A percentile compares a stretch with the other conserved stretches of the same genome.
Evolutionary conservation across 2,113 vertebrate genomes (phyloP).

Genomic region (Cheirogaleus medius): DNA sequence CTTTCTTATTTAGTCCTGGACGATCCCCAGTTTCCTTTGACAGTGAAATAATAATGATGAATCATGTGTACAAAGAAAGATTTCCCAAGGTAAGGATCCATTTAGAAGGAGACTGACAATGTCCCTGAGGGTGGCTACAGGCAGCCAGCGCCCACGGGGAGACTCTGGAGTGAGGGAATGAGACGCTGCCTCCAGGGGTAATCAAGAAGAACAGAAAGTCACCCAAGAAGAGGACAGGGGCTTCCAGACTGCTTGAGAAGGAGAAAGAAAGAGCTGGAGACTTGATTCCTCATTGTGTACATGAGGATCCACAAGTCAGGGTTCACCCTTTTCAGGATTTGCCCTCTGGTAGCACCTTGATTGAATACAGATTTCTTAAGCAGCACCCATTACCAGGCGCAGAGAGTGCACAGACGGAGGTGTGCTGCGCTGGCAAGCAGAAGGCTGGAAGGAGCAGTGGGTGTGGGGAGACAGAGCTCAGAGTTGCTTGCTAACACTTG

Average conservation of each 20-base stretch:
- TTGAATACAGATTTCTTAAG: constrained; percentile 13
- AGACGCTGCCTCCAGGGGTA: background rate
- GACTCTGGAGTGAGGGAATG: background rate
- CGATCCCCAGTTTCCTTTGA: constrained; percentile 97
- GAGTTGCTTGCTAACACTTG: background rate
- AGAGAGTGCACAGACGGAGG: background rate
- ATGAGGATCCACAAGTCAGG: background rate
- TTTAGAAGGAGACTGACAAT: constrained; percentile 22
- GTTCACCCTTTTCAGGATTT: background rate
- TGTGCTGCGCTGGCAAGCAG: background rate
- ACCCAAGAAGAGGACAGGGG: background rate
- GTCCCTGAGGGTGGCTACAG: background rate
- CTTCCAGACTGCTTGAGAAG: background rate
- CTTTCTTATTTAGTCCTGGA: constrained; percentile 90
- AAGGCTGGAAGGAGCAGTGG: background rate
- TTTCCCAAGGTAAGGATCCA: constrained; percentile 95
- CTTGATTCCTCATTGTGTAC: background rate
- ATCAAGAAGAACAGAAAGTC: background rate
- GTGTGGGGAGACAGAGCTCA: background rate
- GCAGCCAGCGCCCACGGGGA: background rate
- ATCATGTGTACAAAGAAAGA: constrained; percentile 99
- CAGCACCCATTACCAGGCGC: background rate
- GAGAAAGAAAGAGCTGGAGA: background rate
- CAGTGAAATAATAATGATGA: constrained; percentile 99
- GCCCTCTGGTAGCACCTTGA: background rate